phyloP scores from a whole-genome alignment of 2,888 invertebrate species.

The Galeruca laticollis region DNA sequence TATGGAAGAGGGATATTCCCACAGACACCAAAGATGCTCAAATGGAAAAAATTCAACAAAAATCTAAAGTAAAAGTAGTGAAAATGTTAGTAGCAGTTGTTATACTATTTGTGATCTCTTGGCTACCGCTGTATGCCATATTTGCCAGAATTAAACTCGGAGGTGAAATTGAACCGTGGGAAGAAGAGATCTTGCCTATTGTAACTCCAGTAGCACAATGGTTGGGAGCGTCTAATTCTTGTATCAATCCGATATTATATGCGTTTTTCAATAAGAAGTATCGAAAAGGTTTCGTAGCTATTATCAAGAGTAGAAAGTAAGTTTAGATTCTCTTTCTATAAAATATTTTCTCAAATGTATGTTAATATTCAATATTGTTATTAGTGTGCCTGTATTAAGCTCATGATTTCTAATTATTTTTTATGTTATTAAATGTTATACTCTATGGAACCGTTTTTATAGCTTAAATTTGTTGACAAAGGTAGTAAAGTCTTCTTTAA shows the following conservation, averaged over 20 bases:
- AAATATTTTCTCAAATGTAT: background rate
- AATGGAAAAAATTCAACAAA: constrained; percentile 93
- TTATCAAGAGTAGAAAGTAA: constrained; percentile 81
- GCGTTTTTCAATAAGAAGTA: constrained; percentile 96
- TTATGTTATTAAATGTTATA: too few species aligned
- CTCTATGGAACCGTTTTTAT: too few species aligned
- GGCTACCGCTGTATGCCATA: constrained; percentile 92
- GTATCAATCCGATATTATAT: constrained; percentile 94
- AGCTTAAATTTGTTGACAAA: too few species aligned
- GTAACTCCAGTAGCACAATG: constrained; percentile 91
- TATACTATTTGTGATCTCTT: constrained; percentile 91
- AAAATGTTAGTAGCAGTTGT: constrained; percentile 96
- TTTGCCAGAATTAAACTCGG: constrained; percentile 89
- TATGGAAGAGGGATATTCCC: constrained; percentile 89
- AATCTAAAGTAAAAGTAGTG: constrained; percentile 93
- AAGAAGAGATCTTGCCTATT: constrained; percentile 82
- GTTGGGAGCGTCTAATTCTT: constrained; percentile 94
- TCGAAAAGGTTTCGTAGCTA: constrained; percentile 89
- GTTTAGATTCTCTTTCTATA: background rate
- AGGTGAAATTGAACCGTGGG: constrained; percentile 80
- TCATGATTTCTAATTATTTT: too few species aligned
- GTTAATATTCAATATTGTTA: too few species aligned
- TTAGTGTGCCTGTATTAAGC: too few species aligned
- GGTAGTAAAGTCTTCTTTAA: too few species aligned
- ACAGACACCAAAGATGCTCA: constrained; percentile 92